Base-by-base conservation (phyloP, 2,888 invertebrate species). In the Philereme vetulata region DNA sequence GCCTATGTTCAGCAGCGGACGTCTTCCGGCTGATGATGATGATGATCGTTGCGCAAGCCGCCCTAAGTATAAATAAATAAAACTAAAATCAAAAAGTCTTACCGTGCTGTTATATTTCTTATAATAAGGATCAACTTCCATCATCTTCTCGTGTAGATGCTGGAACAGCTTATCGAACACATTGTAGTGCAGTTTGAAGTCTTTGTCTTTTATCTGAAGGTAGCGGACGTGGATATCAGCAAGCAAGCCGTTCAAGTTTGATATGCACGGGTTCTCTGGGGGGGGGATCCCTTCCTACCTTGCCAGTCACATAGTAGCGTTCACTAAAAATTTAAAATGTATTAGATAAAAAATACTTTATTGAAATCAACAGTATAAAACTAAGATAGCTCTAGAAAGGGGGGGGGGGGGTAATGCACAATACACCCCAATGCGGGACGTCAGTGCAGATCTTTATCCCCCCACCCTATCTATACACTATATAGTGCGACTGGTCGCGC, bases 91-190 rank as follows among this genome's bases (percentile, higher is more conserved):
- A 42, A 44, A 11, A 11, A 38, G 7, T 8, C 82, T 65, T 49
- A 89, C 89, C 65, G 79, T 80, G 60, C 88, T 86, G 0, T 82
- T 81, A 64, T 87, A 88, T 49, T 80, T 80, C 1, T 64, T 61
- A 50, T 85, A 90, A 59, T 89, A 90, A 0, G 65, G 63, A 64
- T 90, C 89, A 1, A 84, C 86, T 4, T 71, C 67, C 57, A 85
- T 86, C 90, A 90, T 90, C 49, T 71, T 74, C 6, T 65, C 66
- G 43, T 88, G 84, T 4, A 90, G 62, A 10, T 75, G 63, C 8
- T 67, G 62, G 51, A 90, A 86, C 40, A 89, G 71, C 0, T 64
- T 62, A n/a, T 73, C 70, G 49, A 87, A 86, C 0, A 90, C 84
- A 4, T 51, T 68, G 65, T 86, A 90, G 62, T 88, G 79, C 0